Base-by-base conservation (phyloP, 1,140 invertebrate species). In the Monomorium pharaonis region DNA sequence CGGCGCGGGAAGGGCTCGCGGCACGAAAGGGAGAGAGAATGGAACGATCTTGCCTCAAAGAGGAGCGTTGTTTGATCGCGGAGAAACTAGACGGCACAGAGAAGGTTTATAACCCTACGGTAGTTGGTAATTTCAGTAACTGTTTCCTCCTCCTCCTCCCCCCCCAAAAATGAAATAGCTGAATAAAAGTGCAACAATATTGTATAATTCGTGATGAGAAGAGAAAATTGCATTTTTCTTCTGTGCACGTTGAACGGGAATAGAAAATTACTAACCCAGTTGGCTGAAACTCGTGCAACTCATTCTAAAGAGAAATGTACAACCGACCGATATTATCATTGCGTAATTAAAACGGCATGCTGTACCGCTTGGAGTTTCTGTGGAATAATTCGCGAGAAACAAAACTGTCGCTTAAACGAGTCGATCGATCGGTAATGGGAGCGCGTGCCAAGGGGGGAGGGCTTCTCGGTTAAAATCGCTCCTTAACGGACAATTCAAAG, bases 41-140 rank as follows among this genome's bases (percentile, higher is more conserved):
- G 67, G 42, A 74, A 63, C 30, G 67, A 84, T 44, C 76, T 67
- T 37, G 78, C 51, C 47, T 83, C 77, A 86, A 86, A 89, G 84
- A 77, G 54, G 21, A 72, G n/a, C n/a, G n/a, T 60, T 37, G 60
- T 60, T 78, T 27, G 72, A 65, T 70, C 56, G 2, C 14, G 12
- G 5, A 37, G 54, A 51, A 47, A 75, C 42, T 18, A 49, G 0
- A 30, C 33, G 63, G 21, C 14, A 67, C n/a, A n/a, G 33, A 47
- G 42, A 80, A 42, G 37, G 27, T 72, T 83, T 58, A 27, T 44
- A 81, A 56, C 30, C 49, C 5, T 24, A 14, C 42, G 10, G 21
- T 30, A 44, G 18, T 27, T 56, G 14, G 37, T 30, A 21, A 58
- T 56, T 81, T 44, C 12, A 44, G 14, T 16, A 16, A 54, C 3